Conservation (phyloP, 2,888 invertebrate species). For the Aspidiotus destructor region DNA sequence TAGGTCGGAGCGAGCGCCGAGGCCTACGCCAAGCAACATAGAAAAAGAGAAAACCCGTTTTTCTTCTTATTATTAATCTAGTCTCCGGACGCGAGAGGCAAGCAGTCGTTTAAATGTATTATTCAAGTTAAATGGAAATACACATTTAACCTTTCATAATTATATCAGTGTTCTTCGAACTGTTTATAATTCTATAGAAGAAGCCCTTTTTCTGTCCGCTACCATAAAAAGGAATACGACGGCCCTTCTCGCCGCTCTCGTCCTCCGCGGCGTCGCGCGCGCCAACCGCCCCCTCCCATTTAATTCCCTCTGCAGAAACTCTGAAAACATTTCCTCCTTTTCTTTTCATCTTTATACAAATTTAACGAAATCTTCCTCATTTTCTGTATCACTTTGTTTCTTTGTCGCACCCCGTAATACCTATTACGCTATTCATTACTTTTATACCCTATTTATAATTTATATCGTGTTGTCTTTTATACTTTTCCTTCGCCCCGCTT, state of each 20-base stretch:
- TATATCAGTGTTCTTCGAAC: constrained; percentile 33
- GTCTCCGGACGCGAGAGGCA: constrained; percentile 15
- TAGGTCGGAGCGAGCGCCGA: neutral
- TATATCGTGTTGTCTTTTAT: constrained; percentile 33
- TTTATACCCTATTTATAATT: constrained; percentile 33
- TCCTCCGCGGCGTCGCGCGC: neutral
- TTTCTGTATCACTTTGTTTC: constrained; percentile 33
- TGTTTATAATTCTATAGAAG: constrained; percentile 33
- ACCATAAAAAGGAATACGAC: constrained; percentile 24
- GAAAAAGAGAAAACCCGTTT: constrained; percentile 15
- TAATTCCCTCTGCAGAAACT: constrained; percentile 24
- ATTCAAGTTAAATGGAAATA: constrained; percentile 31
- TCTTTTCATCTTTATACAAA: constrained; percentile 33
- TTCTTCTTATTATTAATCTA: constrained; percentile 28
- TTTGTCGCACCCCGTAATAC: constrained; percentile 33
- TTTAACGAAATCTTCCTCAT: constrained; percentile 33
- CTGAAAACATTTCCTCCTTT: constrained; percentile 32
- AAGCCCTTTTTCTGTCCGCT: constrained; percentile 31
- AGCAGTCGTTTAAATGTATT: constrained; percentile 32
- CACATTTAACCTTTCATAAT: constrained; percentile 33
- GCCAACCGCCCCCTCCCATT: neutral
- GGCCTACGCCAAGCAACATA: constrained; percentile 14
- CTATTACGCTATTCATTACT: constrained; percentile 33
- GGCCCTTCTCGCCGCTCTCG: constrained; percentile 6
- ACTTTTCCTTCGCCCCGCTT: constrained; percentile 24